phyloP scores from a whole-genome alignment of 2,113 vertebrate genomes.

The Epinephelus fuscoguttatus region DNA sequence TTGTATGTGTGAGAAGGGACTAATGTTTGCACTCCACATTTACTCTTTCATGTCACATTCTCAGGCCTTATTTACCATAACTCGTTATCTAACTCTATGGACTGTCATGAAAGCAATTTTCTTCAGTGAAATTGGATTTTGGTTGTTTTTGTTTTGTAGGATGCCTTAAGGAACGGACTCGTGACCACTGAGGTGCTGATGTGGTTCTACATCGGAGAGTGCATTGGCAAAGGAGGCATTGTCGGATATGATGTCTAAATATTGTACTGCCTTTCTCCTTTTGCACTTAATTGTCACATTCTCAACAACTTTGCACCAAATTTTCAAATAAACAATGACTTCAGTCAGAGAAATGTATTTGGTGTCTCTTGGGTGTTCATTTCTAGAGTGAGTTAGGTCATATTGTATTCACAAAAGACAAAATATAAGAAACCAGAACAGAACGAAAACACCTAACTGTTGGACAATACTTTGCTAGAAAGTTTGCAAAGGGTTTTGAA shows the following conservation, averaged over 20 bases:
- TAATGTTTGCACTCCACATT: not conserved
- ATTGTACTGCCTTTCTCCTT: not conserved
- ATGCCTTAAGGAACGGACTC: slow-evolving; percentile 53
- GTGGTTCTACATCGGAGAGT: slow-evolving; percentile 66
- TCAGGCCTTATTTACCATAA: not conserved
- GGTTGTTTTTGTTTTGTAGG: slow-evolving; percentile 31
- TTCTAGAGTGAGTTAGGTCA: not conserved
- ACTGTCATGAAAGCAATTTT: not conserved
- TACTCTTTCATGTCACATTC: not conserved
- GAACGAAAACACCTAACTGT: not conserved
- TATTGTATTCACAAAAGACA: slow-evolving; percentile 40
- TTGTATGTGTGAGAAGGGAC: not conserved
- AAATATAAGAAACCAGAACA: not conserved
- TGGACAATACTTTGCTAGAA: not conserved
- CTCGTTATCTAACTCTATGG: not conserved
- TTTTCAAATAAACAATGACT: slow-evolving; percentile 45
- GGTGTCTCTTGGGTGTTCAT: not conserved
- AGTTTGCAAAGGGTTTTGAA: not conserved
- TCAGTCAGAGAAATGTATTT: slow-evolving; percentile 3
- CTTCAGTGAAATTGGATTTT: not conserved
- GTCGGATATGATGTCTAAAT: slow-evolving; percentile 58
- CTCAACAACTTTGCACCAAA: slow-evolving; percentile 23
- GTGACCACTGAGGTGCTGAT: slow-evolving; percentile 59
- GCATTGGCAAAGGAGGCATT: slow-evolving; percentile 56
- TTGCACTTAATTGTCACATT: slow-evolving; percentile 38